Evolutionary conservation across 2,797 vertebrate species (phyloP).

Genomic region (Falco columbarius): DNA sequence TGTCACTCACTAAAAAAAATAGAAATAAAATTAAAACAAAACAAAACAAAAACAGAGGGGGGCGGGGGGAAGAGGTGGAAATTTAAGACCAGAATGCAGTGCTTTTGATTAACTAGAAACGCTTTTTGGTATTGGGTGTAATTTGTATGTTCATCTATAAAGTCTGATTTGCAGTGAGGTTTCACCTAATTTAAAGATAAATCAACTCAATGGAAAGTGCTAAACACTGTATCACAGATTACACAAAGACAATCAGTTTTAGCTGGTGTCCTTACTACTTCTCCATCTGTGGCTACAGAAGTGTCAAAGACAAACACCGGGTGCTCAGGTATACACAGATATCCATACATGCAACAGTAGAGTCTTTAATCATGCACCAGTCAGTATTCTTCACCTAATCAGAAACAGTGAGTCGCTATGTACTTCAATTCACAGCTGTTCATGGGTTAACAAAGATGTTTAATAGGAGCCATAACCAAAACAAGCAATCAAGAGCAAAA

Average conservation of each 20-base stretch:
- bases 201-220: neutral
- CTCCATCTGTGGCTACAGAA: neutral
- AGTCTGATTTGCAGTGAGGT: neutral
- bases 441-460: neutral
- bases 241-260: neutral
- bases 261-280: neutral
- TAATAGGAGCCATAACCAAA: neutral
- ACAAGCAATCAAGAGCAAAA: neutral
- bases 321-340: fast-evolving
- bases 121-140: neutral
- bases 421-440: neutral
- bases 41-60: conserved; percentile 24
- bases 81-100: neutral
- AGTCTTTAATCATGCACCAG: neutral
- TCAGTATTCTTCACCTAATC: neutral
- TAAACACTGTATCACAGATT: neutral
- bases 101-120: neutral
- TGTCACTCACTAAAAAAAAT: conserved; percentile 92
- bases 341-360: neutral
- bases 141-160: neutral
- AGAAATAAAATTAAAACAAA: conserved; percentile 69
- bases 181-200: neutral
- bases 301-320: neutral
- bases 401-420: neutral
- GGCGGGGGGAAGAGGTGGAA: neutral